Evolutionary conservation across 2,113 vertebrate genomes (phyloP).

Genomic region (Platysteira castanea): DNA sequence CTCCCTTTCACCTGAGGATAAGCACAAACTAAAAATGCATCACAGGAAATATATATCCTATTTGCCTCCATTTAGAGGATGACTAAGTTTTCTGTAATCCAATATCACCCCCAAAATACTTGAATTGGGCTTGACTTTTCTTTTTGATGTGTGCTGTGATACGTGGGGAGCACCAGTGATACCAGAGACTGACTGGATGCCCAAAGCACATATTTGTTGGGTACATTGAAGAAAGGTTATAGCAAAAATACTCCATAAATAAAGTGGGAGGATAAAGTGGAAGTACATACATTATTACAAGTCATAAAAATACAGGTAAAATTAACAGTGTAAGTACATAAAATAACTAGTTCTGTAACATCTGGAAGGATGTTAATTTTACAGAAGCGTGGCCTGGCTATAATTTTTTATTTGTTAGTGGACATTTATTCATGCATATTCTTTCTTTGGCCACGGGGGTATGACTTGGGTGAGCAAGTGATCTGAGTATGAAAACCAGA

Average conservation of each 20-base stretch:
- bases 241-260: background rate
- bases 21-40: background rate
- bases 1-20: conserved; percentile 34
- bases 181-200: background rate
- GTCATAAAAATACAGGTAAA: background rate
- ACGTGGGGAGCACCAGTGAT: background rate
- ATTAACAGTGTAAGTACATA: background rate
- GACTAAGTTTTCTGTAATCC: background rate
- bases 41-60: background rate
- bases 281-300: background rate
- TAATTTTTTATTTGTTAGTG: background rate
- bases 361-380: background rate
- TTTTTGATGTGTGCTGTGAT: background rate
- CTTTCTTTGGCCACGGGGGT: background rate
- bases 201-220: background rate
- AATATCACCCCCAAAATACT: background rate
- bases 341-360: background rate
- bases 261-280: background rate
- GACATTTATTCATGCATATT: background rate
- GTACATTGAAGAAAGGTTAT: background rate
- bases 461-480: background rate
- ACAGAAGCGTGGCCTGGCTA: background rate
- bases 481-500: background rate
- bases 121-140: background rate
- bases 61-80: background rate